These are phyloP conservation scores for Scleropages formosus DNA, from an alignment of 2,797 vertebrate genomes.

Conservation along the genomic window DNA sequence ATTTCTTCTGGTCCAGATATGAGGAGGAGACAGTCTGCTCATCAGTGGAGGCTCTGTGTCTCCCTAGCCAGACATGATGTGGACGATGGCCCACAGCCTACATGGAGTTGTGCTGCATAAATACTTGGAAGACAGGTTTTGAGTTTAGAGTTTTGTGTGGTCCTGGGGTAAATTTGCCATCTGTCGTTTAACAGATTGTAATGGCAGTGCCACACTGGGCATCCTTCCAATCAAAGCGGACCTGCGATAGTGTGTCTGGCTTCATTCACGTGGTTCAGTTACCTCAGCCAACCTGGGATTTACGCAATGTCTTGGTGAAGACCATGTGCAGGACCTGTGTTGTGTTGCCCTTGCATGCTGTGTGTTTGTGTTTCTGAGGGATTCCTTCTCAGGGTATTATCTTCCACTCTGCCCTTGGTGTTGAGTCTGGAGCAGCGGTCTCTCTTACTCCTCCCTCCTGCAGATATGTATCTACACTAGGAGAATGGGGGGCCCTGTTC, in stretches of 20 bases:
- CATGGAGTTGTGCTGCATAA: background rate
- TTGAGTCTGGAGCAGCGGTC: conserved; percentile 9
- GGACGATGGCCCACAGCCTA: no score
- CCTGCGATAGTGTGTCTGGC: background rate
- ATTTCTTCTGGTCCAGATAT: no score
- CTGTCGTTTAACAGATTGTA: background rate
- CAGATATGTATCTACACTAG: background rate
- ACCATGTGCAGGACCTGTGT: background rate
- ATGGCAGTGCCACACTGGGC: background rate
- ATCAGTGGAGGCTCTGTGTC: no score
- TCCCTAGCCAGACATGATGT: no score
- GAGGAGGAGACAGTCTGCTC: no score
- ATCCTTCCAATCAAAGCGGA: background rate
- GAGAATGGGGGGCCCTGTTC: background rate
- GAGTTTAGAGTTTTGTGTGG: background rate
- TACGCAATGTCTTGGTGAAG: background rate
- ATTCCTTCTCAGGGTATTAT: background rate
- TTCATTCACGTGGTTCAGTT: background rate
- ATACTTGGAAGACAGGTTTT: conserved; percentile 28
- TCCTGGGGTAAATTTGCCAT: no score
- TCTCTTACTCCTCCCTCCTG: background rate
- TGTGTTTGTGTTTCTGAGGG: background rate
- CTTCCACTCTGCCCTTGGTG: background rate
- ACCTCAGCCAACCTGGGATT: background rate
- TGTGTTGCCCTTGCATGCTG: background rate